Base-by-base conservation (phyloP, 2,888 invertebrate genomes). In the Latrodectus elegans region DNA sequence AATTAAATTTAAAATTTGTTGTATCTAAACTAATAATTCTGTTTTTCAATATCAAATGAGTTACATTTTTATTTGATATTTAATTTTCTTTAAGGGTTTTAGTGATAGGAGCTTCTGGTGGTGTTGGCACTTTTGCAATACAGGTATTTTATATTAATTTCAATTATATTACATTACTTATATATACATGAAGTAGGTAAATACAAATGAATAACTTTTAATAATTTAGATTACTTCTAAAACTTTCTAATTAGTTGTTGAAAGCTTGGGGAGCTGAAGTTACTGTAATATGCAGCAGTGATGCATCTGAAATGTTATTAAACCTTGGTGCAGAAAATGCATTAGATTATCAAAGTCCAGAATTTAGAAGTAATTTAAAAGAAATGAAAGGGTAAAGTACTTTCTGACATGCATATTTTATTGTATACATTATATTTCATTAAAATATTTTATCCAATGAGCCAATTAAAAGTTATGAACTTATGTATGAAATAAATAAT, bases 71-170 rank as follows among this genome's bases (percentile, higher is more conserved):
- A 64, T 64, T 64, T 11, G 11, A 53, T 26, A 22, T 75, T 74
- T 51, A 51, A 76, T 71, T 11, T 88, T 71, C 52, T 14, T 91
- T 64, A 89, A 92, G 95, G 91, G 94, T 96, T 79, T 93, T 99
- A 89, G 94, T 99, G 89, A 93, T 97, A 89, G 99, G 98, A 4
- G 96, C 95, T 72, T 95, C 98, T 53, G 99, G 99, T 68, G 97
- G 98, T 72, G 97, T 98, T 81, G 99, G 99, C 68, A 95, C 95
- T 80, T 93, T 96, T 90, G 97, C 97, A 80, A 94, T 97, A 91
- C 98, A 97, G 91, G 92, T 92, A 85, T 68, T 52, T 74, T 14
- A 14, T 51, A 9, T 68, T 26, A 17, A n/a, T 22, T 60, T 55
- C 38, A 51, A 14, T 26, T 15, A 60, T 15, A n/a, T 15, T 60